phyloP scores from a whole-genome alignment of 2,888 invertebrate species.

The Metalampra italica region DNA sequence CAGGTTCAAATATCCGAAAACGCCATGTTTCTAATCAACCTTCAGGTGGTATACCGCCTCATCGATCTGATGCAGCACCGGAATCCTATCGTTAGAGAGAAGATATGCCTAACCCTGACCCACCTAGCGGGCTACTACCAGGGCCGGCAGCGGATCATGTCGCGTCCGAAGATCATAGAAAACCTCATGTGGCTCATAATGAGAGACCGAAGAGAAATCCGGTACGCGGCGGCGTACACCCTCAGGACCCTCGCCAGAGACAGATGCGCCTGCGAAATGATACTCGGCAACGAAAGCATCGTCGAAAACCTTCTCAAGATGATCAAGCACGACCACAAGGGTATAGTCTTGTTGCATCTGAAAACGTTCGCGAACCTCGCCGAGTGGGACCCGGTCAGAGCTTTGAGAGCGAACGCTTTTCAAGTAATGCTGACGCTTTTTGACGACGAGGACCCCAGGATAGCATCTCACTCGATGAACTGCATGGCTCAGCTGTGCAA shows the following conservation, averaged over 20 bases:
- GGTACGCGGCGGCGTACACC: conserved; percentile 57
- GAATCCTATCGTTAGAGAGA: conserved; percentile 57
- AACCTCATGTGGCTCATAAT: conserved; percentile 49
- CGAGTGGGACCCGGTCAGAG: conserved; percentile 51
- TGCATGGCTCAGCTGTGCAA: conserved; percentile 60
- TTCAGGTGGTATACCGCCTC: conserved; percentile 54
- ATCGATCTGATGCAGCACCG: conserved; percentile 49
- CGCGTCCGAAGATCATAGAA: conserved; percentile 39
- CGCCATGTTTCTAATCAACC: conserved; percentile 51
- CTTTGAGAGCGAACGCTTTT: conserved; percentile 58
- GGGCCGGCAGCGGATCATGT: conserved; percentile 48
- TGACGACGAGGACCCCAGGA: conserved; percentile 33
- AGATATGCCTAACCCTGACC: conserved; percentile 51
- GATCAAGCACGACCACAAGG: conserved; percentile 53
- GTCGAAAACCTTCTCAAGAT: conserved; percentile 55
- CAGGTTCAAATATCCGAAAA: conserved; percentile 64
- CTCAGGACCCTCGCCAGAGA: conserved; percentile 46
- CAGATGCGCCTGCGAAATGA: conserved; percentile 41
- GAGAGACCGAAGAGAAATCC: conserved; percentile 57
- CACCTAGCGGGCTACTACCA: conserved; percentile 47
- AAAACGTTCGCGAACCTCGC: conserved; percentile 47
- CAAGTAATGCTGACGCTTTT: conserved; percentile 51
- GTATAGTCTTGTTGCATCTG: conserved; percentile 52
- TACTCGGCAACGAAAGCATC: conserved; percentile 40
- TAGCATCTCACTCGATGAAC: conserved; percentile 52